Percentiles rank a stretch among this genome's conserved stretches.
These are phyloP conservation scores for Macrosiphum euphorbiae DNA, from an alignment of 2,888 invertebrate species.

Conservation along the genomic window DNA sequence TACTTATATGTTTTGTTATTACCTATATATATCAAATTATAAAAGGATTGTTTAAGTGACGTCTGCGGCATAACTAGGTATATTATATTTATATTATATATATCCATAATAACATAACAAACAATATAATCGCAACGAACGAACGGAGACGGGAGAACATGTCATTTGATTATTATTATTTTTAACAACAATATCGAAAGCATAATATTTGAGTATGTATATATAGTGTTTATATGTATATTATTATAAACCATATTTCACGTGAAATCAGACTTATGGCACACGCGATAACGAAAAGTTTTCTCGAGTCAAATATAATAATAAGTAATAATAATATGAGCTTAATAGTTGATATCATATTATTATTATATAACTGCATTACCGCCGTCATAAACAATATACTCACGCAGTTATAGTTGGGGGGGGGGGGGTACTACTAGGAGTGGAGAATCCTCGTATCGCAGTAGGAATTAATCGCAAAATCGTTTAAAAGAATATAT, in stretches of 20 bases:
- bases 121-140: background rate
- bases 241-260: background rate
- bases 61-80: background rate
- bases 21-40: background rate
- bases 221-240: background rate
- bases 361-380: background rate
- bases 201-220: background rate
- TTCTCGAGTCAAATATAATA: slow-evolving; percentile 14
- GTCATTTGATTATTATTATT: background rate
- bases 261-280: background rate
- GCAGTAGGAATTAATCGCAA: background rate
- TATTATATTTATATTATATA: background rate
- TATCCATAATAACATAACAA: background rate
- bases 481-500: background rate
- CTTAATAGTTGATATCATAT: background rate
- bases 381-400: background rate
- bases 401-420: background rate
- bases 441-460: background rate
- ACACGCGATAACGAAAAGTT: slow-evolving; percentile 39
- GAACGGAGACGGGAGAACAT: background rate
- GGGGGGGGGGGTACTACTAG: too few relatives aligned
- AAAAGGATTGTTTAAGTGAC: background rate
- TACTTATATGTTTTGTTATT: background rate
- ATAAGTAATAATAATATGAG: background rate
- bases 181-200: background rate